Conservation (phyloP, 1,140 invertebrate species). For the Cydia pomonella region DNA sequence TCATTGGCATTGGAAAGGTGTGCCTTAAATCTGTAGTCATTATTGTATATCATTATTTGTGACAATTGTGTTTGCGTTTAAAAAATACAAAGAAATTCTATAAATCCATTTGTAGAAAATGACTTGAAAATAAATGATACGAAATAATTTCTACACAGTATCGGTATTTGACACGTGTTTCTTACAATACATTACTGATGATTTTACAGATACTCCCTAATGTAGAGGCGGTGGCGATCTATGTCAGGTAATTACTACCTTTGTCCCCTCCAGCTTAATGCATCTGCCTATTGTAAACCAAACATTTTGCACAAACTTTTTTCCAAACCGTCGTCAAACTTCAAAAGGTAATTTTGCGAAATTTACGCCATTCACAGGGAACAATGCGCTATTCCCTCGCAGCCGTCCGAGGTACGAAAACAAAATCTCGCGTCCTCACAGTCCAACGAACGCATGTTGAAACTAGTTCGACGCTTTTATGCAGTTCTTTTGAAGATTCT, state of each 20-base stretch:
- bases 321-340: conserved; percentile 33
- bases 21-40: too few relatives aligned
- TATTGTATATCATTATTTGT: too few relatives aligned
- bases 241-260: conserved; percentile 24
- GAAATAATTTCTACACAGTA: neutral
- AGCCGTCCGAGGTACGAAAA: conserved; percentile 45
- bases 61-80: neutral
- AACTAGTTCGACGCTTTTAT: conserved; percentile 61
- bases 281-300: conserved; percentile 36
- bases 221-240: conserved; percentile 21
- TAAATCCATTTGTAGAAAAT: neutral
- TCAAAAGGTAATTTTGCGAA: conserved; percentile 42
- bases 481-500: conserved; percentile 49
- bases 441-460: conserved; percentile 48
- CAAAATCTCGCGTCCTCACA: conserved; percentile 50
- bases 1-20: neutral
- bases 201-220: conserved; percentile 20
- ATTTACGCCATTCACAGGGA: conserved; percentile 45
- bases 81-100: neutral
- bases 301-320: conserved; percentile 41
- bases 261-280: conserved; percentile 26
- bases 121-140: neutral
- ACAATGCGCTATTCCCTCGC: conserved; percentile 52
- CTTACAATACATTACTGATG: conserved; percentile 8
- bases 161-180: conserved; percentile 20